Percentiles rank a stretch among this genome's conserved stretches.
phyloP scores from a whole-genome alignment of 2,113 vertebrate species.

The Bombycilla garrulus region DNA sequence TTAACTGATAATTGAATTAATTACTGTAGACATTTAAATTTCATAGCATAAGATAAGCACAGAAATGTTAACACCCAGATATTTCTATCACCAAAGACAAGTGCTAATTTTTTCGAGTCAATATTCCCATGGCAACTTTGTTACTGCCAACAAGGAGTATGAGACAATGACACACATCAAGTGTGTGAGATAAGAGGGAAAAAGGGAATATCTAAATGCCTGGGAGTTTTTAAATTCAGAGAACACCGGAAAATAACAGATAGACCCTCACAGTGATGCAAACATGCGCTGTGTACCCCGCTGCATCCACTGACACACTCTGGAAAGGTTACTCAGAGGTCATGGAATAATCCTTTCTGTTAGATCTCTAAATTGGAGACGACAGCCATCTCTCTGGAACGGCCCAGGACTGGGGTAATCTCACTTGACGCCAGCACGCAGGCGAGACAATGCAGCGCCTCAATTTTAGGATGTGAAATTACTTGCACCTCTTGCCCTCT shows the following conservation, averaged over 20 bases:
- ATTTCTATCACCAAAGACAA: neutral
- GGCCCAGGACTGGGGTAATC: neutral
- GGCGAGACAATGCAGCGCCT: neutral
- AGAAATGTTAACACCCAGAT: neutral
- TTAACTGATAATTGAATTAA: neutral
- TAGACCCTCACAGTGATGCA: neutral
- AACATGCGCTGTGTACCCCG: fast-evolving
- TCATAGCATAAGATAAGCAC: neutral
- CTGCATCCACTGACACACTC: neutral
- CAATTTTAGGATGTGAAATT: neutral
- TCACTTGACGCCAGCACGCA: neutral
- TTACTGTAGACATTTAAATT: neutral
- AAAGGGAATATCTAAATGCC: neutral
- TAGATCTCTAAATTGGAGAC: neutral
- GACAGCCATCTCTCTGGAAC: neutral
- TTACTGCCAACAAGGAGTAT: neutral
- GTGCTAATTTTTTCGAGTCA: neutral
- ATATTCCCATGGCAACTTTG: constrained; percentile 30
- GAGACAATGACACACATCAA: neutral
- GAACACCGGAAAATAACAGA: neutral
- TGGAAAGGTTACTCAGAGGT: neutral
- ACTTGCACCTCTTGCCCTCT: neutral
- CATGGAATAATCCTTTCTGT: neutral
- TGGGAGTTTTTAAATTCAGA: neutral
- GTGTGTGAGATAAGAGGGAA: neutral